Percentiles rank a stretch among this genome's conserved stretches.
phyloP scores from a whole-genome alignment of 2,113 vertebrate species.

The Apistogramma diplotaenia region DNA sequence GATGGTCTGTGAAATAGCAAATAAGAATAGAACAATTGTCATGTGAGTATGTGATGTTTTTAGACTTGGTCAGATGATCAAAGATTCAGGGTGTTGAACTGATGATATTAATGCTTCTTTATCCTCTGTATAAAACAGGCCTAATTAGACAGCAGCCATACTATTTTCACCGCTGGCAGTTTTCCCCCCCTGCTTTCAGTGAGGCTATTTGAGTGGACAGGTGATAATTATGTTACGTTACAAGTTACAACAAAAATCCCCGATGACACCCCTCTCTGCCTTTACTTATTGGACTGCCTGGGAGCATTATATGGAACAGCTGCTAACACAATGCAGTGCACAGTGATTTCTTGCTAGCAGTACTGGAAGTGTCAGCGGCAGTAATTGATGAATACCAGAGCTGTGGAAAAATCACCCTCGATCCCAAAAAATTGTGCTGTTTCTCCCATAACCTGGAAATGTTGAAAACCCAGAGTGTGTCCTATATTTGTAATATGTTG shows the following conservation, averaged over 20 bases:
- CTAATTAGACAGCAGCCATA: conserved; percentile 19
- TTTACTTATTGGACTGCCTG: background rate
- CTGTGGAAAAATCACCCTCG: conserved; percentile 71
- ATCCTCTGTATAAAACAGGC: conserved; percentile 8
- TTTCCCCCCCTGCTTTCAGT: background rate
- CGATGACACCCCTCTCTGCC: background rate
- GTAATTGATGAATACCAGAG: conserved; percentile 51
- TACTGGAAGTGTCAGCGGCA: background rate
- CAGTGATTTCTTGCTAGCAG: background rate
- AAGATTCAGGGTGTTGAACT: conserved; percentile 24
- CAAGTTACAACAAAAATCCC: background rate
- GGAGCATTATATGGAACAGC: background rate
- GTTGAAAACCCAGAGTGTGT: conserved; percentile 66
- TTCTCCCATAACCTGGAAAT: conserved; percentile 55
- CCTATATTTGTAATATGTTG: conserved; percentile 83
- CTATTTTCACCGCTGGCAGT: background rate
- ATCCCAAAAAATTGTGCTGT: conserved; percentile 46
- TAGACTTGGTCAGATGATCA: conserved; percentile 37
- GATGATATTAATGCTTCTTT: conserved; percentile 25
- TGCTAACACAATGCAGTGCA: background rate
- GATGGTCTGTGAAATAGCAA: conserved; percentile 24
- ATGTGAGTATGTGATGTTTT: conserved; percentile 32
- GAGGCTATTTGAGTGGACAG: background rate
- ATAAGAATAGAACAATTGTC: conserved; percentile 67
- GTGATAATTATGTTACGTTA: background rate